A percentile compares a stretch with the other conserved stretches of the same genome.
These are phyloP conservation scores for Tachina grossa DNA, from an alignment of 2,888 invertebrate species.

Conservation along the genomic window DNA sequence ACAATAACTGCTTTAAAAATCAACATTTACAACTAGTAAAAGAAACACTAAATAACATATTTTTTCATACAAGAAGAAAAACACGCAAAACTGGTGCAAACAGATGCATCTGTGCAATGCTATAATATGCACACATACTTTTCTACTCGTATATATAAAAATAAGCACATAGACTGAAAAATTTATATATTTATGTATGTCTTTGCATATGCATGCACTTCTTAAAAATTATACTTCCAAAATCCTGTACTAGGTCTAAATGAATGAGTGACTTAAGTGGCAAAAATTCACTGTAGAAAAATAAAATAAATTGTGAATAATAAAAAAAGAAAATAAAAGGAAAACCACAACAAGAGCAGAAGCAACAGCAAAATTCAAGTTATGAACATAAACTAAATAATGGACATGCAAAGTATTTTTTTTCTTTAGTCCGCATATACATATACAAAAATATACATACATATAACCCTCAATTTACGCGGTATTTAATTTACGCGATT, in stretches of 20 bases:
- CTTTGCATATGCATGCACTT: background rate
- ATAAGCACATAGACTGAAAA: no score
- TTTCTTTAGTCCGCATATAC: background rate
- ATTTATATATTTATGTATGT: background rate
- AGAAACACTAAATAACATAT: no score
- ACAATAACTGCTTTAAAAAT: no score
- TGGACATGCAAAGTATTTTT: slow-evolving; percentile 28
- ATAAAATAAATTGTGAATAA: slow-evolving; percentile 60
- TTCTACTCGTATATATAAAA: background rate
- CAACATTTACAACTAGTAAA: no score
- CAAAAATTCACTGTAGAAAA: slow-evolving; percentile 30
- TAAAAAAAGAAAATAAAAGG: slow-evolving; percentile 39
- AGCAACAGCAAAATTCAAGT: slow-evolving; percentile 15
- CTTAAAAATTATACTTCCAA: slow-evolving; percentile 45
- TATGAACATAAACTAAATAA: slow-evolving; percentile 53
- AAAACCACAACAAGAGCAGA: slow-evolving; percentile 51
- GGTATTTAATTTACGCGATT: no score
- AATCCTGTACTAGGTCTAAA: slow-evolving; percentile 28
- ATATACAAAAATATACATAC: background rate
- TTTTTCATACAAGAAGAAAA: no score
- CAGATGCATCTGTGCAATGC: no score
- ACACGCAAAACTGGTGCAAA: no score
- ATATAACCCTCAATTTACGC: no score
- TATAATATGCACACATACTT: no score
- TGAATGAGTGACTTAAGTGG: slow-evolving; percentile 25